Base-by-base conservation (phyloP, 2,888 invertebrate species). In the Drosophila phalerata region DNA sequence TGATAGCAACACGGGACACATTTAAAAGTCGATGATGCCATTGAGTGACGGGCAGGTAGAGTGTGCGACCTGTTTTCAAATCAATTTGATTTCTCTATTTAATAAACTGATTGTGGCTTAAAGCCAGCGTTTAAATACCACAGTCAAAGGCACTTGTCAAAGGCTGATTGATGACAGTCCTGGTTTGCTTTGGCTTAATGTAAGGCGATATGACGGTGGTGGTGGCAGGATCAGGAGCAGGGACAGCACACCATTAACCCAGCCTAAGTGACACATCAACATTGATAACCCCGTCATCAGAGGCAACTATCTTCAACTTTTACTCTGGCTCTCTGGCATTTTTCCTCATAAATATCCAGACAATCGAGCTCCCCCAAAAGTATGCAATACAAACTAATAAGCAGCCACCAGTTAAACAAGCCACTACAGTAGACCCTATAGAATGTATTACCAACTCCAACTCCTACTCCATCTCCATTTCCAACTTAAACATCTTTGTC, bases 331-430 rank as follows among this genome's bases (percentile, higher is more conserved):
- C 65, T 55, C 2, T 49, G 69, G 69, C 74, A 86, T 86, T 85
- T 81, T 77, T 68, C 73, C 69, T 77, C 80, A 84, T 85, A 87
- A 87, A 86, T 88, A 81, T 72, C 75, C 78, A 74, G 75, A 82
- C 88, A 82, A 87, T 73, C 68, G 69, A 43, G 43, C 62, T 40
- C 42, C 49, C 56, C 64, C 51, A 62, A 72, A 73, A 70, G 68
- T 74, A 69, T 68, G 85, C 79, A 74, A 79, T 76, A 85, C 79
- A 84, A 80, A 81, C 86, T 88, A 90, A 89, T 89, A 85, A 88
- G 82, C 72, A 71, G 69, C 67, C 69, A 81, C 52, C 69, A 81
- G 69, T 40, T 67, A 69, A 79, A 73, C 65, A 70, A 69, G 73
- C 71, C 77, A 81, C 88, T 87, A 74, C 82, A 73, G 73, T 80